phyloP scores from a whole-genome alignment of 37 sponge, comb jelly and placozoan species.

The Bolinopsis microptera region DNA sequence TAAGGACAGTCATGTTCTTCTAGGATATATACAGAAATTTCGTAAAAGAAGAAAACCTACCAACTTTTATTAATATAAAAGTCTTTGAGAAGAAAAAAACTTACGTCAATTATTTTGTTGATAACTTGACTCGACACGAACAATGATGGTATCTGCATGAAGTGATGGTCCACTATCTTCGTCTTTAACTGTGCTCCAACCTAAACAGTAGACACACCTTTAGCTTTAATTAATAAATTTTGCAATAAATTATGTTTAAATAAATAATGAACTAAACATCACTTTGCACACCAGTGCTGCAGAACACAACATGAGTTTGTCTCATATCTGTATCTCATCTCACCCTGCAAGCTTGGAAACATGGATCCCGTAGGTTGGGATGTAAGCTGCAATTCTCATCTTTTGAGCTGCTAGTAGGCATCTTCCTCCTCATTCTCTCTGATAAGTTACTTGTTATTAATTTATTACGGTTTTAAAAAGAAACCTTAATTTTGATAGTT shows the following conservation, averaged over 20 bases:
- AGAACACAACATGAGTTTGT: no score
- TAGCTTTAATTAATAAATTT: no score
- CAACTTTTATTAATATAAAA: not conserved
- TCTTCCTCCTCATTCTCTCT: constrained; percentile 14
- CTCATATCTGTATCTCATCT: no score
- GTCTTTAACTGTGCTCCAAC: constrained; percentile 26
- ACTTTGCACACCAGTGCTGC: no score
- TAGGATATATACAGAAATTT: not conserved
- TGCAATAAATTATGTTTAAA: no score
- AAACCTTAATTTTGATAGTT: no score
- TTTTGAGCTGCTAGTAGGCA: not conserved
- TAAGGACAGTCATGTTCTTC: not conserved
- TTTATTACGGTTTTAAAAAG: no score
- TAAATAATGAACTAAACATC: no score
- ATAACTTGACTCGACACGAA: constrained; percentile 40
- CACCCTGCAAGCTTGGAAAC: constrained; percentile 23
- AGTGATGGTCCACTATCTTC: constrained; percentile 29
- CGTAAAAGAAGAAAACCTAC: not conserved
- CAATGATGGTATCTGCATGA: constrained; percentile 46
- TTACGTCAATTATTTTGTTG: constrained; percentile 48
- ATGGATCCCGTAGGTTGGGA: constrained; percentile 40
- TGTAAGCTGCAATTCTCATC: constrained; percentile 51
- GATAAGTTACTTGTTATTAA: no score
- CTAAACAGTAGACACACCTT: not conserved
- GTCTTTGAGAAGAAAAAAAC: no score